A percentile compares a stretch with the other conserved stretches of the same genome.
Evolutionary conservation across 2,888 invertebrate genomes (phyloP).

Genomic region (Catonia carolina): DNA sequence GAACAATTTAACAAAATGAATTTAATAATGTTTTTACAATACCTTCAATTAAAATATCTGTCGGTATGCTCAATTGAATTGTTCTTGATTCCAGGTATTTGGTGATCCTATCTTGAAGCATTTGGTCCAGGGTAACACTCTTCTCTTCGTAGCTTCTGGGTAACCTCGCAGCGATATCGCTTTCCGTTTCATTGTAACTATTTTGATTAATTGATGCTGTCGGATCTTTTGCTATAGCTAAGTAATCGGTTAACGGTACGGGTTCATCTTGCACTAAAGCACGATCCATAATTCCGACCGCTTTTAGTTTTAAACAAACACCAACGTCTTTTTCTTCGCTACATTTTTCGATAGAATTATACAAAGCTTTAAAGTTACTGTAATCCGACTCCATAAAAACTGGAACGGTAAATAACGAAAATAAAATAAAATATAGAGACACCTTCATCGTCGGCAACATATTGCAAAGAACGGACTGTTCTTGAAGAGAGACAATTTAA

Average conservation of each 20-base stretch:
- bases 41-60: constrained; percentile 21
- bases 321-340: constrained; percentile 19
- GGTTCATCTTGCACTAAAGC: constrained; percentile 57
- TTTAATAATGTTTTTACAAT: too few species aligned
- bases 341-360: constrained; percentile 22
- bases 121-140: constrained; percentile 61
- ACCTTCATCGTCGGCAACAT: too few species aligned
- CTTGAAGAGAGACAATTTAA: too few species aligned
- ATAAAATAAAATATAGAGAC: too few species aligned
- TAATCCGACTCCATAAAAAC: too few species aligned
- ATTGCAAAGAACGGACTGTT: too few species aligned
- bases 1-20: too few species aligned
- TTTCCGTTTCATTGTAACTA: constrained; percentile 57
- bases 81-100: constrained; percentile 71
- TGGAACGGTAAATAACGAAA: too few species aligned
- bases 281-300: constrained; percentile 66
- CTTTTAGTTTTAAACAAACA: constrained; percentile 61
- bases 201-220: constrained; percentile 28
- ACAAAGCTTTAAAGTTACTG: constrained; percentile 17
- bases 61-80: constrained; percentile 69
- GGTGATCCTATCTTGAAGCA: constrained; percentile 65
- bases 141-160: constrained; percentile 58
- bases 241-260: constrained; percentile 29
- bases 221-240: constrained; percentile 22
- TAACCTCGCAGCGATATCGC: constrained; percentile 57